A percentile compares a stretch with the other conserved stretches of the same genome.
Conservation (phyloP, 2,888 invertebrate species). For the Steromphala cineraria region DNA sequence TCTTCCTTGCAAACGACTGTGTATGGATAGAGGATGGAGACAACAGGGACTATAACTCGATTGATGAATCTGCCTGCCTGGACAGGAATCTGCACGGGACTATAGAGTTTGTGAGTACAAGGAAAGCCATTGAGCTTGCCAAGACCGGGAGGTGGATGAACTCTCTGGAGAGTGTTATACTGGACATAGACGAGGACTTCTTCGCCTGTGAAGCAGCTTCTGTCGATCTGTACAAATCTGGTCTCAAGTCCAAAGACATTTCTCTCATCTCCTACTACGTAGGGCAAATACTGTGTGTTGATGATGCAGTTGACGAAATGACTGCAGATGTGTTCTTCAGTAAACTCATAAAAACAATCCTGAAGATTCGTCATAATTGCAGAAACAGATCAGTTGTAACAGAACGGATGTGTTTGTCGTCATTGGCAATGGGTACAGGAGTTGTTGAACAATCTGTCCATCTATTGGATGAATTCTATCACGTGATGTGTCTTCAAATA, state of each 20-base stretch:
- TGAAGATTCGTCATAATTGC: neutral
- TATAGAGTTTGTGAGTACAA: constrained; percentile 50
- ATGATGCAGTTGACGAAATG: constrained; percentile 45
- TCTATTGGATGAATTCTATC: neutral
- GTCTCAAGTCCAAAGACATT: constrained; percentile 37
- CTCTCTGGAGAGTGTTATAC: constrained; percentile 41
- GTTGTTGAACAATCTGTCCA: constrained; percentile 21
- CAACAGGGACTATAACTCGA: neutral
- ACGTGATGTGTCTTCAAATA: neutral
- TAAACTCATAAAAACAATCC: constrained; percentile 4
- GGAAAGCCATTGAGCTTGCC: constrained; percentile 40
- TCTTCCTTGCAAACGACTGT: too few species aligned
- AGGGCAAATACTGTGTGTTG: constrained; percentile 49
- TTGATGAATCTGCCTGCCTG: constrained; percentile 5
- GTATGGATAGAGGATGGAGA: neutral
- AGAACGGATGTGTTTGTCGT: neutral
- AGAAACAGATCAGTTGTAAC: neutral
- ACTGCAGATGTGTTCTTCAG: constrained; percentile 41
- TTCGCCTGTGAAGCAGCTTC: constrained; percentile 61
- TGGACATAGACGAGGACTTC: constrained; percentile 67
- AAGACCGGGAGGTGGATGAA: constrained; percentile 31
- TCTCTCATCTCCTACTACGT: constrained; percentile 43
- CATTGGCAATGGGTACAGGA: neutral
- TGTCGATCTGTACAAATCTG: constrained; percentile 46
- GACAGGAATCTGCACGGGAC: constrained; percentile 36